These are phyloP conservation scores for Coracias cyanogaster DNA, from an alignment of 2,797 vertebrate species.

Conservation along the genomic window DNA sequence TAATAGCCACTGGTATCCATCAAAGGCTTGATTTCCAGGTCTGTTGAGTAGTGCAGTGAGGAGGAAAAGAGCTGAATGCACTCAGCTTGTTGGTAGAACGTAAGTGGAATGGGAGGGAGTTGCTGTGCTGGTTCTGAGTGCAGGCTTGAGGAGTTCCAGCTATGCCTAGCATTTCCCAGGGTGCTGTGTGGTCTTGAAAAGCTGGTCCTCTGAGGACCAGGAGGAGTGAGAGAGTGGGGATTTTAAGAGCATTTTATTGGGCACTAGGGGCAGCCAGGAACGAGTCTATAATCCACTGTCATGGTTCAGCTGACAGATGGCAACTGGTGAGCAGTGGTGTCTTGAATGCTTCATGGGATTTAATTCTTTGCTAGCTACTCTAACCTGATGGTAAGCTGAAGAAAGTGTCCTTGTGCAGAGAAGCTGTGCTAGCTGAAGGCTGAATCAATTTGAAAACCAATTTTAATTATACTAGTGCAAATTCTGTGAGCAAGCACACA, in stretches of 20 bases:
- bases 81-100: neutral
- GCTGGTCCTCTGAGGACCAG: no score
- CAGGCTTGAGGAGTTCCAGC: neutral
- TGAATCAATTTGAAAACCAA: neutral
- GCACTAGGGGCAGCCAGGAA: neutral
- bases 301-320: conserved; percentile 48
- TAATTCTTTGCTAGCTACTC: neutral
- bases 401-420: neutral
- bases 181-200: conserved; percentile 3
- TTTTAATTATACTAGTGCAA: conserved; percentile 4
- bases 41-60: neutral
- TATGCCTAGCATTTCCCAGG: neutral
- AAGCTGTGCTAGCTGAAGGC: neutral
- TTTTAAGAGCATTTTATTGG: conserved; percentile 36
- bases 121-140: neutral
- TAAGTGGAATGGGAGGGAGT: neutral
- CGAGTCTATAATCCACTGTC: conserved; percentile 18
- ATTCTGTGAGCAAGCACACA: neutral
- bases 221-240: neutral
- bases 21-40: conserved; percentile 51
- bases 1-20: conserved; percentile 66
- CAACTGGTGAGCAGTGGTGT: neutral
- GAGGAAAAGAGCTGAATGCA: conserved; percentile 32
- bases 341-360: neutral
- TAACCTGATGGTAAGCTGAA: neutral